Evolutionary conservation across 2,113 vertebrate species (phyloP).

Genomic region (Perca flavescens): DNA sequence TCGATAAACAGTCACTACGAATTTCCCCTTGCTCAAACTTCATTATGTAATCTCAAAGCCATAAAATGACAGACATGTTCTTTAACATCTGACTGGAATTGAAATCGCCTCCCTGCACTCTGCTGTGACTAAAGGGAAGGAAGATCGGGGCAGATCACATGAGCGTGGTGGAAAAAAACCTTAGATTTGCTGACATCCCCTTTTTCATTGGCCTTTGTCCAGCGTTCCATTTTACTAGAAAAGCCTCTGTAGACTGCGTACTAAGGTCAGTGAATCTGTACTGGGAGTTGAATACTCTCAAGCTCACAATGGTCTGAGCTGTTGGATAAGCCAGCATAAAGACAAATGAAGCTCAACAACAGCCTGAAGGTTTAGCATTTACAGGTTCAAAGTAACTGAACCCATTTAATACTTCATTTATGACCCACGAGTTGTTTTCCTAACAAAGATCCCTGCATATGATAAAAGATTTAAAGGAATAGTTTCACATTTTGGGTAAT

Average conservation of each 20-base stretch:
- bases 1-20: neutral
- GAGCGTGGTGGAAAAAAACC: conserved; percentile 35
- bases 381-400: neutral
- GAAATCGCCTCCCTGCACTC: conserved; percentile 19
- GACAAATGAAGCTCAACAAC: neutral
- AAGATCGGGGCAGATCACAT: conserved; percentile 72
- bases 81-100: conserved; percentile 20
- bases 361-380: neutral
- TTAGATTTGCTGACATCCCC: conserved; percentile 72
- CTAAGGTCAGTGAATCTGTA: conserved; percentile 45
- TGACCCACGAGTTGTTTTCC: neutral
- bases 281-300: conserved; percentile 28
- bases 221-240: conserved; percentile 56
- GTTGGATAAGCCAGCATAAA: conserved; percentile 5
- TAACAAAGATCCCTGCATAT: neutral
- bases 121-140: conserved; percentile 62
- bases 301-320: conserved; percentile 12
- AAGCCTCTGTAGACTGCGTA: conserved; percentile 55
- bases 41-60: conserved; percentile 20
- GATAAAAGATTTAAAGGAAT: neutral
- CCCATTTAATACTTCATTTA: neutral
- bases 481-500: neutral
- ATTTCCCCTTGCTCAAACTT: neutral
- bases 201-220: conserved; percentile 74
- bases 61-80: conserved; percentile 12